phyloP scores from a whole-genome alignment of 2,888 invertebrate species.

The Lasioglossum zephyrum region DNA sequence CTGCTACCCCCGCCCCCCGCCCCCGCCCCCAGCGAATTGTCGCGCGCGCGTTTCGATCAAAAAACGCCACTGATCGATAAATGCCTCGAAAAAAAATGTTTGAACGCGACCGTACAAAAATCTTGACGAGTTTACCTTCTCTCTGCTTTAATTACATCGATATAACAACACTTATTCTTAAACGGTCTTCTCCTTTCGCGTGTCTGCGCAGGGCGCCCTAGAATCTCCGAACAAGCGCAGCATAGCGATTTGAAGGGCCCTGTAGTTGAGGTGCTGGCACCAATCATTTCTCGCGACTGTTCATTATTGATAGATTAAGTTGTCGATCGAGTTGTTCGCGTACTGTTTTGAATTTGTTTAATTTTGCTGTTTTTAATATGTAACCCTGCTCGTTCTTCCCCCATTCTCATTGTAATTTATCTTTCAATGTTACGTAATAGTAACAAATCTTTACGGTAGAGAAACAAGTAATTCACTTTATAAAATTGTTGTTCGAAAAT shows the following conservation, averaged over 20 bases:
- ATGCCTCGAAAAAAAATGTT: constrained; percentile 3
- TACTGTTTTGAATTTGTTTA: not conserved
- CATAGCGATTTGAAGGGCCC: not conserved
- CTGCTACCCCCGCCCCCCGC: not conserved
- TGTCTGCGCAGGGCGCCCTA: not conserved
- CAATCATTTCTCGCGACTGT: not conserved
- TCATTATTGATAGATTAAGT: not conserved
- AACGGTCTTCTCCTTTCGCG: not conserved
- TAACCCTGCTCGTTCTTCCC: not conserved
- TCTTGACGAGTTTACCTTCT: not conserved
- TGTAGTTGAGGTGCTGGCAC: not conserved
- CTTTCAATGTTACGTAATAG: not conserved
- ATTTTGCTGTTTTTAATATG: not conserved
- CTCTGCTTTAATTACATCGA: constrained; percentile 17
- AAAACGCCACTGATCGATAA: not conserved
- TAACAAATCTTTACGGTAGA: too few species aligned
- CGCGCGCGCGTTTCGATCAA: not conserved
- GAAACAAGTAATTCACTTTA: too few species aligned
- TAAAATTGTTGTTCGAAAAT: too few species aligned
- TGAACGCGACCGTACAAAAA: constrained; percentile 23
- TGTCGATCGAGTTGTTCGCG: too few species aligned
- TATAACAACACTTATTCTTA: constrained; percentile 24
- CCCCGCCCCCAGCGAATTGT: not conserved
- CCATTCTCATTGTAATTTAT: not conserved
- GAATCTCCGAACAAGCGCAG: not conserved